Evolutionary conservation across 2,113 vertebrate species (phyloP).

Genomic region (Thunnus thynnus): DNA sequence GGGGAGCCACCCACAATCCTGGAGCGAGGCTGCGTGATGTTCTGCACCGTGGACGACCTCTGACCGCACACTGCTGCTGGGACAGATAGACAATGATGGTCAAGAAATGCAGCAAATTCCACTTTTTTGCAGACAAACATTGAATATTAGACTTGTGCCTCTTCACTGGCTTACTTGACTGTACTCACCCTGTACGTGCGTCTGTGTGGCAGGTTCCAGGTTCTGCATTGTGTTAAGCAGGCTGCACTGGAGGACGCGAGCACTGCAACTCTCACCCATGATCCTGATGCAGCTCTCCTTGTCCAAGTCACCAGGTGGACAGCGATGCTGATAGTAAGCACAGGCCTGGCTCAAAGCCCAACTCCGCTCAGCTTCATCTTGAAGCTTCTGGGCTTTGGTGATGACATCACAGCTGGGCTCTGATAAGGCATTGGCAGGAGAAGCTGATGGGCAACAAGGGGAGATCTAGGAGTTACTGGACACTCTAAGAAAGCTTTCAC

Average conservation of each 20-base stretch:
- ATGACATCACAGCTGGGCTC: slow-evolving; percentile 89
- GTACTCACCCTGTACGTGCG: slow-evolving; percentile 78
- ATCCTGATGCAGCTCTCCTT: slow-evolving; percentile 82
- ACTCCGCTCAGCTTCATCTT: slow-evolving; percentile 85
- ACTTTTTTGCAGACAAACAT: not conserved
- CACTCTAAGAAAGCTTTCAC: not conserved
- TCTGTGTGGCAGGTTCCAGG: slow-evolving; percentile 81
- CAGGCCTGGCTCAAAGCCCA: slow-evolving; percentile 90
- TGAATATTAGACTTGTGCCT: not conserved
- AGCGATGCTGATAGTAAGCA: slow-evolving; percentile 87
- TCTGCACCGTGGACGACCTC: slow-evolving; percentile 69
- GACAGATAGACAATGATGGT: slow-evolving; percentile 5
- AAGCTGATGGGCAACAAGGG: slow-evolving; percentile 58
- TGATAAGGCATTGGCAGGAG: slow-evolving; percentile 47
- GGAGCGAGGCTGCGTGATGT: slow-evolving; percentile 82
- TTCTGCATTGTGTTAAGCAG: slow-evolving; percentile 85
- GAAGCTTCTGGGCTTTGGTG: slow-evolving; percentile 81
- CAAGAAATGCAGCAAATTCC: slow-evolving; percentile 9
- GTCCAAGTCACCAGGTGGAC: slow-evolving; percentile 70
- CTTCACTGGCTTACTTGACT: not conserved
- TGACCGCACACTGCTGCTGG: slow-evolving; percentile 87
- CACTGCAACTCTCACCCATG: slow-evolving; percentile 87
- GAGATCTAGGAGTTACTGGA: not conserved
- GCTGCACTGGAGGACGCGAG: slow-evolving; percentile 86
- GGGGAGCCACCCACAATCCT: slow-evolving; percentile 91